Conservation (phyloP, 1,140 invertebrate genomes). For the Lepidurus arcticus region DNA sequence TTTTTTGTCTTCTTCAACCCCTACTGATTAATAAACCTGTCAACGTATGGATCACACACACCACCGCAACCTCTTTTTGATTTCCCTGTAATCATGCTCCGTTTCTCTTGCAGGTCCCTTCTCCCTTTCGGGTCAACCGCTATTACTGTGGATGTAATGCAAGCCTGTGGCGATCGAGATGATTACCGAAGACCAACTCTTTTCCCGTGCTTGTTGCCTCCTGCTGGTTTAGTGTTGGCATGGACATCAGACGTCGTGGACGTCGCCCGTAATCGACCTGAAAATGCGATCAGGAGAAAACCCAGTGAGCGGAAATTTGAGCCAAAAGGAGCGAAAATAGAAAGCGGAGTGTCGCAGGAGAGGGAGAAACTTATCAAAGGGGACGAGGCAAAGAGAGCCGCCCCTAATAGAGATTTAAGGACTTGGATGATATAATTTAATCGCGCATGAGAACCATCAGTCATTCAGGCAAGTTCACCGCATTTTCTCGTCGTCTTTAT, state of each 20-base stretch:
- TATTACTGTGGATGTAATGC: neutral
- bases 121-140: neutral
- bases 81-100: neutral
- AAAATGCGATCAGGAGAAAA: slow-evolving; percentile 20
- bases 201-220: neutral
- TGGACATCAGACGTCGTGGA: neutral
- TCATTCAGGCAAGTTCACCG: neutral
- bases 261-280: neutral
- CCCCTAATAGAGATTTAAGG: slow-evolving; percentile 13
- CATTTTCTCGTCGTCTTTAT: neutral
- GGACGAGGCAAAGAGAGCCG: neutral
- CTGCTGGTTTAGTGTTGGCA: neutral
- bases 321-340: neutral
- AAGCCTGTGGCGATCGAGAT: neutral
- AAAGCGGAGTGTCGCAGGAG: neutral
- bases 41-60: neutral
- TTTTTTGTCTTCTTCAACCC: neutral
- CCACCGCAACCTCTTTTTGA: neutral
- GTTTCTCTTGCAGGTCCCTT: neutral
- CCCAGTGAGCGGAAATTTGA: neutral
- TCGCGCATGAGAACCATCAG: neutral
- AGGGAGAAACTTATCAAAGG: neutral
- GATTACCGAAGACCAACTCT: neutral
- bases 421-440: neutral
- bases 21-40: slow-evolving; percentile 6